Conservation (phyloP, 1,140 invertebrate genomes). For the Dysdera silvatica region DNA sequence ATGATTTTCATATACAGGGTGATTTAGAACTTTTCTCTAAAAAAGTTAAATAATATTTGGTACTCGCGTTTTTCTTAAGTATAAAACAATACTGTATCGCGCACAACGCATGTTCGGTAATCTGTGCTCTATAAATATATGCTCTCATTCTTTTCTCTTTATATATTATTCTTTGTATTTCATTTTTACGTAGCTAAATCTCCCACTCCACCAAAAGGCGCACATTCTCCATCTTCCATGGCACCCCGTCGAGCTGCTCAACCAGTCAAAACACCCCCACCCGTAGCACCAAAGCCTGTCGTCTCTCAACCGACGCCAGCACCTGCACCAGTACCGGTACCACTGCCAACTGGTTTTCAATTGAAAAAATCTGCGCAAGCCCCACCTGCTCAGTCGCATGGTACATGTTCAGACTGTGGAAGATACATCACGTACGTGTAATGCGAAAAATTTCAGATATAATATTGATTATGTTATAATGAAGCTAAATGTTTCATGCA, state of each 20-base stretch:
- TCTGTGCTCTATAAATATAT: not conserved
- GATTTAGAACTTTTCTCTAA: too few relatives aligned
- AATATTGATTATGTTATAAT: too few relatives aligned
- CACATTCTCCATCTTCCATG: not conserved
- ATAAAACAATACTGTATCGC: too few relatives aligned
- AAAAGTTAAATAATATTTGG: too few relatives aligned
- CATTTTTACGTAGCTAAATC: constrained; percentile 12
- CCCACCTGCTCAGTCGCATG: constrained; percentile 2
- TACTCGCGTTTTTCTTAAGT: too few relatives aligned
- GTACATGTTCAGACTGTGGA: constrained; percentile 25
- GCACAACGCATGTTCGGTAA: too few relatives aligned
- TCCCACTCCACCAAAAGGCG: constrained; percentile 7
- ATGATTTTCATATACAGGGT: too few relatives aligned
- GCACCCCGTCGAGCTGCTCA: not conserved
- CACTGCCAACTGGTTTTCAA: not conserved
- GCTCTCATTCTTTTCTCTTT: not conserved
- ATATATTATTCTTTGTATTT: not conserved
- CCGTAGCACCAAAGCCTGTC: constrained; percentile 4
- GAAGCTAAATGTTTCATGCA: too few relatives aligned
- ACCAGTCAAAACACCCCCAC: constrained; percentile 3
- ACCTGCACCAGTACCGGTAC: constrained; percentile 16
- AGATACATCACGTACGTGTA: constrained; percentile 5
- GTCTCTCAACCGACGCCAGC: constrained; percentile 8
- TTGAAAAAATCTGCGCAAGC: not conserved
- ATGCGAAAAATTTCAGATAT: too few relatives aligned